Evolutionary conservation across 2,888 invertebrate species (phyloP), one percentile per base, ranked within the genome.

Genomic region (Steinernema carpocapsae): DNA sequence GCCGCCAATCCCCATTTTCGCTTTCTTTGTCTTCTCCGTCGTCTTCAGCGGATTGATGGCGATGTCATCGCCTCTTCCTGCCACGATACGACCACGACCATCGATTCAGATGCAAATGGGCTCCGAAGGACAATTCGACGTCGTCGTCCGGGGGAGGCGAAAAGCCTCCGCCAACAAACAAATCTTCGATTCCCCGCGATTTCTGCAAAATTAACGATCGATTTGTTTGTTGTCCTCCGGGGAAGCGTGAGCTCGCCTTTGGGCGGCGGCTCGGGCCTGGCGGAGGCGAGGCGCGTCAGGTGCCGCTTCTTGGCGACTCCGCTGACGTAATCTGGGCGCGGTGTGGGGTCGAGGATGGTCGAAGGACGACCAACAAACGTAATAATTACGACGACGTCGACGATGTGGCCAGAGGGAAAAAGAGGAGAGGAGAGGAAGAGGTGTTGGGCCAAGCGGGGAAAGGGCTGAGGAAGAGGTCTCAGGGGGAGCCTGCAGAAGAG

Each of bases 21-120:
- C 43, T 24, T 46, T 24, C 71, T 43, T 56, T 56, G 56, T 56
- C 56, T 56, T 26, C 24, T 26, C 2, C 22, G 26, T 51, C 43
- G 10, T 56, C 22, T 6, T 56, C 26, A 22, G 22, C 56, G 56
- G 56, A 56, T 56, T 56, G 56, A 56, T 56, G 56, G 56, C 56
- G 6, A 19, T 56, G 56, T 56, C 56, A 56, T 56, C 56, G 56
- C 56, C 56, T 56, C 56, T n/a, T n/a, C n/a, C n/a, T n/a, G n/a
- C n/a, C n/a, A n/a, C 24, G 24, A 26, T 3, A 43, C 43, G 43
- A n/a, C n/a, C 43, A 43, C 43, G 12, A 6, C 7, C 51, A 51
- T 51, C 51, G 51, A 51, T 19, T 51, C 51, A n/a, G 51, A 51
- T 10, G 51, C 51, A 43, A 43, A 43, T 43, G 43, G 43, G 51